phyloP scores from a whole-genome alignment of 2,797 vertebrate genomes.

The Anguilla obscura region DNA sequence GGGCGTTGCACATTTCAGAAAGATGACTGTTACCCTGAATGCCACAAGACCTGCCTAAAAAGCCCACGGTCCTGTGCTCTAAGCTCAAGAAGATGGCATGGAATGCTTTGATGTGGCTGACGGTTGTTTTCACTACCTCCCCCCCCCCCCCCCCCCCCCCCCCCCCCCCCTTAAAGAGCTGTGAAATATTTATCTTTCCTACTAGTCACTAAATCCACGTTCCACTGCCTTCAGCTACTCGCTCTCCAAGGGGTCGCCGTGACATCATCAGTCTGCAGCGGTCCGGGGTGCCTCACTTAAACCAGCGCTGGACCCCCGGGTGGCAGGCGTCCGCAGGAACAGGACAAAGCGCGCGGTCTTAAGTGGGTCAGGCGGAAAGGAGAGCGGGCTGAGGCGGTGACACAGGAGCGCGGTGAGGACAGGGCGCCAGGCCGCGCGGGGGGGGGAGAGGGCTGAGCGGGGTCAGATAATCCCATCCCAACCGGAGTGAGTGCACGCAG shows the following conservation, averaged over 20 bases:
- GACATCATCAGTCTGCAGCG: constrained; percentile 11
- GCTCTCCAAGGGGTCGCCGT: background rate
- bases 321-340: background rate
- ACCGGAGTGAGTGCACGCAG: constrained; percentile 45
- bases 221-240: background rate
- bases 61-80: background rate
- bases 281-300: constrained; percentile 9
- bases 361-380: constrained; percentile 18
- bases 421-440: background rate
- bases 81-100: constrained; percentile 11
- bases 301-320: background rate
- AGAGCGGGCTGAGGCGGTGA: background rate
- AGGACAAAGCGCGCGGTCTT: background rate
- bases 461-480: background rate
- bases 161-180: background rate
- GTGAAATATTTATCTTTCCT: constrained; percentile 19
- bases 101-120: constrained; percentile 19
- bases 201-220: constrained; percentile 8
- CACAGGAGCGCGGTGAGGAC: constrained; percentile 18
- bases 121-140: background rate
- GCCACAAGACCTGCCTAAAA: constrained; percentile 12
- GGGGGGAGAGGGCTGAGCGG: background rate
- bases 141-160: background rate
- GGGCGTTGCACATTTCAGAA: constrained; percentile 10
- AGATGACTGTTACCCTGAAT: background rate